Percentiles rank a stretch among this genome's conserved stretches.
phyloP scores from a whole-genome alignment of 2,888 invertebrate genomes.

The Harpalus rubripes region DNA sequence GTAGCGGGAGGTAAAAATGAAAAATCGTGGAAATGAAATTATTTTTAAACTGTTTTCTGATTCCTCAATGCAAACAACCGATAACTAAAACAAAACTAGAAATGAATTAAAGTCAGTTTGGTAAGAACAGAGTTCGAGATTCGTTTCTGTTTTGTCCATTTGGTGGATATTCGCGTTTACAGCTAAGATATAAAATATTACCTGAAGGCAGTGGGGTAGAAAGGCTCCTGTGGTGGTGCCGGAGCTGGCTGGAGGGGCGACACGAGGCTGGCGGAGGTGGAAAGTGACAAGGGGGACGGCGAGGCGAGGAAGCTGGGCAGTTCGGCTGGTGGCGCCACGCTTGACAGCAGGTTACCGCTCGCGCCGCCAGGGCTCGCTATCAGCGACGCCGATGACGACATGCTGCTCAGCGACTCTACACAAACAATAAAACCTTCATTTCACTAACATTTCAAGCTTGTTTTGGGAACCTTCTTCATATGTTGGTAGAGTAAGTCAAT shows the following conservation, averaged over 20 bases:
- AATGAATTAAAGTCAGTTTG: too few species aligned
- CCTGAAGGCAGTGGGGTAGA: slow-evolving; percentile 76
- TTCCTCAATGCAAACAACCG: too few species aligned
- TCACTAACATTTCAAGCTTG: too few species aligned
- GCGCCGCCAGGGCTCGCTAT: slow-evolving; percentile 77
- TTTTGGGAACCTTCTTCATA: too few species aligned
- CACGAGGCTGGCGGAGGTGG: slow-evolving; percentile 33
- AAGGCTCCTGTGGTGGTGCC: slow-evolving; percentile 71
- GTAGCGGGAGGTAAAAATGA: too few species aligned
- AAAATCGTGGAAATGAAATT: too few species aligned
- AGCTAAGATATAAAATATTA: slow-evolving; percentile 68
- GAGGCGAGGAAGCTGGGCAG: slow-evolving; percentile 82
- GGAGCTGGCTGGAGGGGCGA: slow-evolving; percentile 66
- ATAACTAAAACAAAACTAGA: too few species aligned
- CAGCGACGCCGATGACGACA: slow-evolving; percentile 76
- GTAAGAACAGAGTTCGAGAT: too few species aligned
- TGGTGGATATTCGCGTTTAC: neutral
- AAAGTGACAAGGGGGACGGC: slow-evolving; percentile 65
- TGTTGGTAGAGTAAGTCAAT: too few species aligned
- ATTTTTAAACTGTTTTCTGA: too few species aligned
- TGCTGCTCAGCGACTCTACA: slow-evolving; percentile 76
- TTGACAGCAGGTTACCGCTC: slow-evolving; percentile 82
- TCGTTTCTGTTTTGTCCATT: too few species aligned
- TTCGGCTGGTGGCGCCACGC: slow-evolving; percentile 84
- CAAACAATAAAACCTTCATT: too few species aligned